Conservation (phyloP, 2,113 vertebrate genomes). For the Syngnathoides biaculeatus region DNA sequence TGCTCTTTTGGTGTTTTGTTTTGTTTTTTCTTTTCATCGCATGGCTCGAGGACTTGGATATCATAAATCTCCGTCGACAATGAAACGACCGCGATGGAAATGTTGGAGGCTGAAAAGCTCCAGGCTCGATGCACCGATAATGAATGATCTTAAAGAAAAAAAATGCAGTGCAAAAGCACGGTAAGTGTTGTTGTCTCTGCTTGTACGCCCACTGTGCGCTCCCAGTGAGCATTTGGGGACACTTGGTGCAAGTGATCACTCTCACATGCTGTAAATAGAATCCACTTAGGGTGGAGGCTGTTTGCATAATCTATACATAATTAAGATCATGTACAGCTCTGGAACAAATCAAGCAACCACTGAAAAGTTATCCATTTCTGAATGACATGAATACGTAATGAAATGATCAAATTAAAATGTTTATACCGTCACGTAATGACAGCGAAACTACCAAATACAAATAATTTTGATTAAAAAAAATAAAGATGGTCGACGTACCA, state of each 20-base stretch:
- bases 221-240: neutral
- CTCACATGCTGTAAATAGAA: neutral
- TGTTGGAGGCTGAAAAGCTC: conserved; percentile 13
- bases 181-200: neutral
- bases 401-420: too few species aligned
- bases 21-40: neutral
- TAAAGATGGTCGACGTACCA: too few species aligned
- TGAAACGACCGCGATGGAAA: conserved; percentile 28
- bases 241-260: neutral
- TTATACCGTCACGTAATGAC: neutral
- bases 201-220: neutral
- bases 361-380: neutral
- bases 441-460: neutral
- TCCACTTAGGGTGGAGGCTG: neutral
- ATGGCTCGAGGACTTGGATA: conserved; percentile 3
- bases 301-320: neutral
- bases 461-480: neutral
- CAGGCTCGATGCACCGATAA: conserved; percentile 14
- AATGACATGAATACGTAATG: too few species aligned
- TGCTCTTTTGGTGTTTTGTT: conserved; percentile 16
- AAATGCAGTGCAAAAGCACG: neutral
- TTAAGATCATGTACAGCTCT: neutral
- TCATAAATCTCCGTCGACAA: conserved; percentile 8
- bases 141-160: conserved; percentile 23
- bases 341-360: neutral